These are phyloP conservation scores for Brachymystax lenok DNA, from an alignment of 2,797 vertebrate species.

Conservation along the genomic window DNA sequence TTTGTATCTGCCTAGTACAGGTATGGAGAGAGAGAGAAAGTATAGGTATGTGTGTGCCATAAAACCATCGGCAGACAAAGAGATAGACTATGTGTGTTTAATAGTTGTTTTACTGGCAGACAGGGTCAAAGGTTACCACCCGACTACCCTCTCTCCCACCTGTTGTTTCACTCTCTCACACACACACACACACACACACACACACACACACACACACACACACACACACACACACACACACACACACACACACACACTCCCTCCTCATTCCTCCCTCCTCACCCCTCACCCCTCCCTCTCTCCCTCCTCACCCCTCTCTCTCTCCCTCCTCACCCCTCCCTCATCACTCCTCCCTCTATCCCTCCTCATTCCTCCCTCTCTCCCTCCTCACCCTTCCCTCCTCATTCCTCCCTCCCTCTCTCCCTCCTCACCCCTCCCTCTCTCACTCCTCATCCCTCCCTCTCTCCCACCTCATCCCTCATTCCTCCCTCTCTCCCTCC, in stretches of 20 bases:
- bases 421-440: no score
- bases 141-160: slow-evolving; percentile 52
- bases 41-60: background rate
- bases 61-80: background rate
- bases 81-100: slow-evolving; percentile 27
- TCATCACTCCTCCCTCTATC: no score
- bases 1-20: no score
- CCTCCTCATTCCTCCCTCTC: no score
- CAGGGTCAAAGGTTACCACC: slow-evolving; percentile 58
- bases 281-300: no score
- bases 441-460: no score
- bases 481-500: background rate
- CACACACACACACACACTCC: background rate
- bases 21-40: background rate
- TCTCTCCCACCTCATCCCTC: no score
- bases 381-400: no score
- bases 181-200: background rate
- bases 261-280: background rate
- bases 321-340: no score
- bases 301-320: no score
- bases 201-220: background rate
- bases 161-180: slow-evolving; percentile 47
- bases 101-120: slow-evolving; percentile 62
- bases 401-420: no score
- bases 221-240: no score